Evolutionary conservation across 2,113 vertebrate genomes (phyloP), one percentile per base, ranked within the genome.

Genomic region (Apistogramma diplotaenia): DNA sequence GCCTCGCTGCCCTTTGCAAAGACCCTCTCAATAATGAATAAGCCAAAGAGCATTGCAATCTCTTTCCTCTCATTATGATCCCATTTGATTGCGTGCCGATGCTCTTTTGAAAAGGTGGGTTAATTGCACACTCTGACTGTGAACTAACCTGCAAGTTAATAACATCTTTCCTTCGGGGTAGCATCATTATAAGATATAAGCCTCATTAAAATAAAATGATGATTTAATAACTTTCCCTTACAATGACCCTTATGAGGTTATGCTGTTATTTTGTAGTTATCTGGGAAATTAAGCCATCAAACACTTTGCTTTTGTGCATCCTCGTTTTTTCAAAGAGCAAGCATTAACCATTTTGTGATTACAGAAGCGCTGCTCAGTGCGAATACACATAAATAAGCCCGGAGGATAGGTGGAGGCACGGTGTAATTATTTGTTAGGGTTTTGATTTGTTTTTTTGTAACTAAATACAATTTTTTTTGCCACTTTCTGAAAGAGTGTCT

Each of bases 81-180:
- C 62, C 59, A 46, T 85, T 59, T 85, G 88, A 93, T 89, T 89
- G 80, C 82, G 79, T 21, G 51, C 78, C 31, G 15, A 85, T 78
- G 75, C 77, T 83, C 81, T 80, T 79, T 87, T 81, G 76, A 88
- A 92, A 91, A 89, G 80, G 76, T 90, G 88, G 90, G 87, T 91
- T 95, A 94, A 95, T 93, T 93, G 84, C 74, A 73, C 85, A 67
- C 81, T 82, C 79, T 85, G 83, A 90, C 84, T 89, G 76, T 76
- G 75, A 88, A 92, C 93, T 91, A 93, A 94, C 93, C 93, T 93
- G 87, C 73, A 35, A 93, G 93, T 94, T 94, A 94, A 93, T 95
- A 94, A 92, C 86, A 89, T 89, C 71, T 88, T 91, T 93, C 89
- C 93, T 94, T 92, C 78, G 81, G 89, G 94, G 89, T 79, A 86